Conservation (phyloP, 2,113 vertebrate species). For the Alligator mississippiensis region DNA sequence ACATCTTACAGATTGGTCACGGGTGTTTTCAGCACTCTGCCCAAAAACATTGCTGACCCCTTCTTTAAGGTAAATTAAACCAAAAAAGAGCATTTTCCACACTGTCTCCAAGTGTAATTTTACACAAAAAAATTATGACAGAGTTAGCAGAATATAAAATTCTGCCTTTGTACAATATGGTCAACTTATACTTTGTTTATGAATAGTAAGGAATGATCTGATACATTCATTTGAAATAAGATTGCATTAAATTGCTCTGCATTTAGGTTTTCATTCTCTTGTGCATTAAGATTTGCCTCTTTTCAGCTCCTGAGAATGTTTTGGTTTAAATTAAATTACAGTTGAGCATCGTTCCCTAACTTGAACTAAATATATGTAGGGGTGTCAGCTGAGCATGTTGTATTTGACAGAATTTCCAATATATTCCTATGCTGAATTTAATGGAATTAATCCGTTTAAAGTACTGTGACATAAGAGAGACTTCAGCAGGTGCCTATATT, state of each 20-base stretch:
- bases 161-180: neutral
- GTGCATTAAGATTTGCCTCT: slow-evolving; percentile 9
- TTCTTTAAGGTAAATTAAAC: too few species aligned
- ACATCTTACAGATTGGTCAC: too few species aligned
- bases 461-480: slow-evolving; percentile 41
- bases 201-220: neutral
- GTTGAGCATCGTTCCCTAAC: slow-evolving; percentile 4
- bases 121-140: neutral
- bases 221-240: neutral
- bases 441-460: neutral
- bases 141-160: neutral
- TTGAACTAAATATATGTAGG: neutral
- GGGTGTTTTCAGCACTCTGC: too few species aligned
- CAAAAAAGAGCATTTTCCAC: too few species aligned
- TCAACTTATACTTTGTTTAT: neutral
- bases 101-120: neutral
- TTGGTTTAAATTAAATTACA: neutral
- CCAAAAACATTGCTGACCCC: too few species aligned
- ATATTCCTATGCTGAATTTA: neutral
- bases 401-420: slow-evolving; percentile 3
- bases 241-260: neutral
- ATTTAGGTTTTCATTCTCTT: neutral
- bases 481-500: slow-evolving; percentile 20
- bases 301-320: slow-evolving; percentile 29
- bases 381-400: neutral